These are phyloP conservation scores for Sphaeramia orbicularis DNA, from an alignment of 2,797 vertebrate species.

Conservation along the genomic window DNA sequence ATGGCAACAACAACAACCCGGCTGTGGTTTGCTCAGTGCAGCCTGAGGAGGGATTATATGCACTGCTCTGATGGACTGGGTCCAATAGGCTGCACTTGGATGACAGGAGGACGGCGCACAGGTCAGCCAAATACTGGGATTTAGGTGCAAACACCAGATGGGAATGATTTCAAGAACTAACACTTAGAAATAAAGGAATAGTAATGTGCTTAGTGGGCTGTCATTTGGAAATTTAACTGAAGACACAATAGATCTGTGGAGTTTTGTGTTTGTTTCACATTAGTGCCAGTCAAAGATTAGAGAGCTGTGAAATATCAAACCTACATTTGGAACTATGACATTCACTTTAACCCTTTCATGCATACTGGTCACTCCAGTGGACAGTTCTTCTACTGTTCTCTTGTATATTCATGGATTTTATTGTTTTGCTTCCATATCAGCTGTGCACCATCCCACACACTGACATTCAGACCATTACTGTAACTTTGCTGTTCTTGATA, in stretches of 20 bases:
- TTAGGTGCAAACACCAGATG: conserved; percentile 75
- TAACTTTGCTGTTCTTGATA: too few species aligned
- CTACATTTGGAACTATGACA: too few species aligned
- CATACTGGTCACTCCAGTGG: too few species aligned
- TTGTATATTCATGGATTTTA: too few species aligned
- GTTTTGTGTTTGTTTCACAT: too few species aligned
- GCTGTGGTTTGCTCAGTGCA: conserved; percentile 48
- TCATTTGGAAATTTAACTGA: conserved; percentile 5
- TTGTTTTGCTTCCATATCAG: too few species aligned
- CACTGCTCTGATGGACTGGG: conserved; percentile 68
- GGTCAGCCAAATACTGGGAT: conserved; percentile 79
- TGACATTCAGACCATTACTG: too few species aligned
- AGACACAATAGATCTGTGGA: not conserved
- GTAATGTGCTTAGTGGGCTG: conserved; percentile 22
- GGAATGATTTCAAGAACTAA: conserved; percentile 52
- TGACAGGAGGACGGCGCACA: conserved; percentile 64
- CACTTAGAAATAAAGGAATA: conserved; percentile 42
- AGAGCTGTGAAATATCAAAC: too few species aligned
- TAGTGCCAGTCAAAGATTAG: too few species aligned
- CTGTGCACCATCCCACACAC: too few species aligned
- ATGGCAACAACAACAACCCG: conserved; percentile 74
- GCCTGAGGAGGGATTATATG: conserved; percentile 77
- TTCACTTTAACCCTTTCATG: too few species aligned
- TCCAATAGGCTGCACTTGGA: conserved; percentile 73
- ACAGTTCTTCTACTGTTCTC: too few species aligned